Conservation (phyloP, 92 coral and sea anemone species). For the Porites cylindrica region DNA sequence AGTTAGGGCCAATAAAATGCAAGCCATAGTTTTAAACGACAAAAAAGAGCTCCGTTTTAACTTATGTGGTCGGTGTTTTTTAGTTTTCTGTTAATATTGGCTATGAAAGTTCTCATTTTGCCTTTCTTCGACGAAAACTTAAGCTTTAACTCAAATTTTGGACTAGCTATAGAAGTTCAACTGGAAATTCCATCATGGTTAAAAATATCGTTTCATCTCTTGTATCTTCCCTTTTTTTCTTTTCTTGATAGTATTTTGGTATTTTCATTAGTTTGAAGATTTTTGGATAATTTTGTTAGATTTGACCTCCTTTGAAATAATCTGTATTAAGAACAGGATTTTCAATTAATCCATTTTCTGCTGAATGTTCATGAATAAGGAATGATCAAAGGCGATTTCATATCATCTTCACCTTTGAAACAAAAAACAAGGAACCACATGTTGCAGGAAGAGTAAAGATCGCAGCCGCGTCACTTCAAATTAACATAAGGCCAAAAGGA, state of each 20-base stretch:
- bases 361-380: no score
- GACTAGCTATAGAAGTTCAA: no score
- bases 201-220: neutral
- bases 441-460: no score
- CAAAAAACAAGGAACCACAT: neutral
- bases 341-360: neutral
- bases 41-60: neutral
- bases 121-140: neutral
- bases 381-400: no score
- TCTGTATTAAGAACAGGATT: neutral
- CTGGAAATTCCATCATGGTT: no score
- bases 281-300: neutral
- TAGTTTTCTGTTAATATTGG: neutral
- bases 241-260: neutral
- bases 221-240: neutral
- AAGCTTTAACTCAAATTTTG: no score
- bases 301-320: neutral
- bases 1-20: neutral
- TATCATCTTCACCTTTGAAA: no score
- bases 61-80: slow-evolving; percentile 12
- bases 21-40: neutral
- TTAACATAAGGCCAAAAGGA: no score
- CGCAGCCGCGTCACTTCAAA: no score
- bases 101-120: neutral
- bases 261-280: neutral